Base-by-base conservation (phyloP, 37 sponge, comb jelly and placozoan species). In the Chondrilla cf. caribensis region DNA sequence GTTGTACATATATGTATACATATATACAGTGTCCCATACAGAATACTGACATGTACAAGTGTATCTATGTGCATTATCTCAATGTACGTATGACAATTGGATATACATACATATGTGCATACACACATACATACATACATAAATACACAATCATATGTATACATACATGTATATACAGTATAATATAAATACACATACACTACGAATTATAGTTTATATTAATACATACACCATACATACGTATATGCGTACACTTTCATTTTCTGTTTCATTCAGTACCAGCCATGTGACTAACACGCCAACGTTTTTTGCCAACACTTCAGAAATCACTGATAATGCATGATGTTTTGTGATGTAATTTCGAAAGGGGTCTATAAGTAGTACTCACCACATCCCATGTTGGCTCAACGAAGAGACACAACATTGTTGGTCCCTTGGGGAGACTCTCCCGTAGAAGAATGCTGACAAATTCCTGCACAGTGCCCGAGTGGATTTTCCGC, bases 391-490 rank as follows among this genome's bases (percentile, higher is more conserved):
- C 43, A 42, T 73, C 76, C 76, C 76, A 73, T 2, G 24, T 4
- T 19, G 76, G 76, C 24, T 22, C 25, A 1, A 39, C 42, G 25
- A 73, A 73, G 76, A 73, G 76, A 73, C 76, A 73, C 43, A 73
- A 3, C 25, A 82, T 65, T 18, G 88, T 85, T 77, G 54, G 77
- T 29, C 81, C 86, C 62, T 87, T 87, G 29, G 78, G 81, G 18
- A 82, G 62, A 2, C 81, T 80, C 21, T 84, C 83, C 21, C 84
- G 44, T 18, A 91, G 79, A 0, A 57, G 58, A n/a, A 87, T 86
- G 57, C 84, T 87, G 33, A 84, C 80, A n/a, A 84, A 88, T 5
- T 83, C 28, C 38, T 83, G 79, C 37, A 87, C 79, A 28, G 81
- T 84, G 14, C 88, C 88, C 5, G n/a, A 0, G 66, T 81, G 84